Conservation (phyloP, 2,888 invertebrate genomes). For the Ectemnius cavifrons region DNA sequence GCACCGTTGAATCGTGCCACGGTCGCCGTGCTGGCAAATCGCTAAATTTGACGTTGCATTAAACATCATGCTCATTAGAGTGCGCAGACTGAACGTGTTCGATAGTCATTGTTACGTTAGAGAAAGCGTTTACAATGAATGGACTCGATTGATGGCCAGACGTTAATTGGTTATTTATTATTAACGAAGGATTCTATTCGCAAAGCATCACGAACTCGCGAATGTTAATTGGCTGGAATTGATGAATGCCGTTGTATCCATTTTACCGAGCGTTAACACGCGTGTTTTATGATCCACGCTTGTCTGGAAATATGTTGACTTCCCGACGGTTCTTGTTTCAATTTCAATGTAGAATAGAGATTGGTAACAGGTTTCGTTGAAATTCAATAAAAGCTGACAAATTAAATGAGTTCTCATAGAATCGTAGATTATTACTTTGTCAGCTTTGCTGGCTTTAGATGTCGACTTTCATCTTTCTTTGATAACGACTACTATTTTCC, state of each 20-base stretch:
- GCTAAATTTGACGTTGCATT: slow-evolving; percentile 43
- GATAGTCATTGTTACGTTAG: slow-evolving; percentile 31
- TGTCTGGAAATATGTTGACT: too few relatives aligned
- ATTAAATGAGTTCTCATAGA: too few relatives aligned
- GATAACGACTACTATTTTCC: too few relatives aligned
- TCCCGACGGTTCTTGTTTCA: too few relatives aligned
- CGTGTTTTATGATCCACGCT: too few relatives aligned
- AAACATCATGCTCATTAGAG: slow-evolving; percentile 39
- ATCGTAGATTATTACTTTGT: too few relatives aligned
- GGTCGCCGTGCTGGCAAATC: neutral
- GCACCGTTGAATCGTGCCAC: neutral
- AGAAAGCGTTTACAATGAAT: slow-evolving; percentile 39
- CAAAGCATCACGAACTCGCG: slow-evolving; percentile 18
- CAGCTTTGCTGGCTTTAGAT: too few relatives aligned
- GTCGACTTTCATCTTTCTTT: too few relatives aligned
- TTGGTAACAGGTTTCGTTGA: too few relatives aligned
- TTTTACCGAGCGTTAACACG: slow-evolving; percentile 27
- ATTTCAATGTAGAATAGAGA: too few relatives aligned
- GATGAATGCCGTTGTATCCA: slow-evolving; percentile 33
- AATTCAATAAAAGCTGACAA: too few relatives aligned
- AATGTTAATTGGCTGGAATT: slow-evolving; percentile 46
- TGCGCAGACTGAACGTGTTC: slow-evolving; percentile 21
- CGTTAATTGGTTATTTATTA: slow-evolving; percentile 53
- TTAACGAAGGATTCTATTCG: slow-evolving; percentile 49
- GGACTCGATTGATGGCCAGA: slow-evolving; percentile 10